A percentile compares a stretch with the other conserved stretches of the same genome.
Evolutionary conservation across 2,797 vertebrate genomes (phyloP).

Genomic region (Lagothrix lagotricha): DNA sequence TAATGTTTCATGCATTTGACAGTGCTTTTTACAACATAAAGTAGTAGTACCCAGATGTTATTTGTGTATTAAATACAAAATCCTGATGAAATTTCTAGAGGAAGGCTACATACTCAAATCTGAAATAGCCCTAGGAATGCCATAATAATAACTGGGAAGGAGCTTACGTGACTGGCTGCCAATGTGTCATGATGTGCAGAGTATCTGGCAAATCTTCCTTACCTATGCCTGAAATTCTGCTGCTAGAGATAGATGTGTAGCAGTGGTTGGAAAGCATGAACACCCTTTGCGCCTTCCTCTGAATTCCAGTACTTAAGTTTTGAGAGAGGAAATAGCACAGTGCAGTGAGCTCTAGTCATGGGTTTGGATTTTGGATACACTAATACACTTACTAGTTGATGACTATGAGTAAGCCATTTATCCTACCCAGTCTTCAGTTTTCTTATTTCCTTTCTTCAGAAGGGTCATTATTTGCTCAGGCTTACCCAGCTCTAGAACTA

Average conservation of each 20-base stretch:
- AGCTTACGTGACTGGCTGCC: not conserved
- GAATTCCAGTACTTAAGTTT: not conserved
- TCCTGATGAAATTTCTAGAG: constrained; percentile 19
- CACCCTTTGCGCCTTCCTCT: not conserved
- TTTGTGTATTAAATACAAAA: constrained; percentile 32
- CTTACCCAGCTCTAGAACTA: not conserved
- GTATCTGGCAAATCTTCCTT: not conserved
- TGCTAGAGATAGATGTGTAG: not conserved
- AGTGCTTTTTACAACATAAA: constrained; percentile 1
- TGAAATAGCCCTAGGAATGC: not conserved
- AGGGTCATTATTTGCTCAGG: not conserved
- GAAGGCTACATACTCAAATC: constrained; percentile 4
- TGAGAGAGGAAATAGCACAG: not conserved
- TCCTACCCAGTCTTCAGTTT: not conserved
- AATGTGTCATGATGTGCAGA: not conserved
- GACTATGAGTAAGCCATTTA: not conserved
- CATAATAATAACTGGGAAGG: not conserved
- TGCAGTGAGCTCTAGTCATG: not conserved
- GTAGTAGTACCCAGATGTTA: not conserved
- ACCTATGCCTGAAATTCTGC: not conserved
- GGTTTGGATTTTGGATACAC: not conserved
- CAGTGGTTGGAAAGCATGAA: not conserved
- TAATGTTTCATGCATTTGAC: not conserved
- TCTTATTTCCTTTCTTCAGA: not conserved
- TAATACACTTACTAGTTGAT: not conserved